These are phyloP conservation scores for Xiphydria camelus DNA, from an alignment of 2,888 invertebrate species.

Conservation along the genomic window DNA sequence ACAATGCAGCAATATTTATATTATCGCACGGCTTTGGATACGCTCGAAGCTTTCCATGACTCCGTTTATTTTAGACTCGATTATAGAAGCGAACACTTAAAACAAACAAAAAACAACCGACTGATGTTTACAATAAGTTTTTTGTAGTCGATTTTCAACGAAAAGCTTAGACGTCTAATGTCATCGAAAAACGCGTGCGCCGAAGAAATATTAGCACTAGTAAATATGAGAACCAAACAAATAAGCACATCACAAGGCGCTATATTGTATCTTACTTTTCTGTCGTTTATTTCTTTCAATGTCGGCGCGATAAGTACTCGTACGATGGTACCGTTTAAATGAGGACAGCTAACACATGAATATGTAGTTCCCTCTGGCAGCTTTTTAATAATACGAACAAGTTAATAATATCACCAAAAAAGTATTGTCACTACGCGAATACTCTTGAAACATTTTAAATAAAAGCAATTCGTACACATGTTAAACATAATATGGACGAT, in stretches of 20 bases:
- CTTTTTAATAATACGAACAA: slow-evolving; percentile 41
- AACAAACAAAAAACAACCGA: slow-evolving; percentile 29
- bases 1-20: too few species aligned
- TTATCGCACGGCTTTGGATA: too few species aligned
- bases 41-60: too few species aligned
- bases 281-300: neutral
- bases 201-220: too few species aligned
- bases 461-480: slow-evolving; percentile 46
- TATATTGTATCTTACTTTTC: neutral
- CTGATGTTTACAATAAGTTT: slow-evolving; percentile 40
- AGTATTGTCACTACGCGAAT: slow-evolving; percentile 46
- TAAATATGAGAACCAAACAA: neutral
- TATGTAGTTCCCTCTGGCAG: slow-evolving; percentile 33
- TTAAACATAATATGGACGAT: too few species aligned
- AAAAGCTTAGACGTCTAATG: slow-evolving; percentile 20
- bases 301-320: neutral
- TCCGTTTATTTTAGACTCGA: too few species aligned
- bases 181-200: too few species aligned
- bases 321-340: neutral
- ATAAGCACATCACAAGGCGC: neutral
- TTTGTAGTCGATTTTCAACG: slow-evolving; percentile 36
- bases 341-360: slow-evolving; percentile 4
- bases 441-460: slow-evolving; percentile 50
- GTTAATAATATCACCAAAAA: slow-evolving; percentile 28
- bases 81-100: neutral